A percentile compares a stretch with the other conserved stretches of the same genome.
Evolutionary conservation across 1,140 invertebrate species (phyloP).

Genomic region (Theocolax elegans): DNA sequence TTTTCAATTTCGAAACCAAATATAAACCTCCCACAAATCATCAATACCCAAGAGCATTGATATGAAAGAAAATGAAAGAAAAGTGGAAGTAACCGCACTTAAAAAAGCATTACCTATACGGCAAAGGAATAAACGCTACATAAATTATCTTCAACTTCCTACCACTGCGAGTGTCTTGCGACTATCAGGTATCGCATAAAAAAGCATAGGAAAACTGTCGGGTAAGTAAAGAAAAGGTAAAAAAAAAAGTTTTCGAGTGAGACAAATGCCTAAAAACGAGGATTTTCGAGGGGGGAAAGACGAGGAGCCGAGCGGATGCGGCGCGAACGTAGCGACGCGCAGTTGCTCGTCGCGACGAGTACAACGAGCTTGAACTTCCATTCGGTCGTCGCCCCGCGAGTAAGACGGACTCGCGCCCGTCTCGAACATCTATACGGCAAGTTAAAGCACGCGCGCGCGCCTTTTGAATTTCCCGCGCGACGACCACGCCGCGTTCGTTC

Average conservation of each 20-base stretch:
- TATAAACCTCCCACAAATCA: too few species aligned
- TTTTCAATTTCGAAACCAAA: too few species aligned
- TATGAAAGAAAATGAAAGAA: too few species aligned
- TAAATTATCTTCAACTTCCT: conserved; percentile 1
- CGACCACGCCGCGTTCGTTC: background rate
- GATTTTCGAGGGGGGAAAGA: background rate
- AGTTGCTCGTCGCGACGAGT: background rate
- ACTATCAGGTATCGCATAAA: background rate
- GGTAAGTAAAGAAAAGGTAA: too few species aligned
- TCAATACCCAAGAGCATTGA: too few species aligned
- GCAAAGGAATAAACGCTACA: conserved; percentile 4
- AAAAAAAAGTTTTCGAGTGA: too few species aligned
- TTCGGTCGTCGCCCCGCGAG: conserved; percentile 30
- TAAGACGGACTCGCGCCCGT: background rate
- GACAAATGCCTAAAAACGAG: background rate
- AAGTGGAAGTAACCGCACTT: too few species aligned
- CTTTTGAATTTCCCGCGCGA: conserved; percentile 19
- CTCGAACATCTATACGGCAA: background rate
- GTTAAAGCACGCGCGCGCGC: background rate
- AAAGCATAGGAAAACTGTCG: background rate
- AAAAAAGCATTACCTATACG: too few species aligned
- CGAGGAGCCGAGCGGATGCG: background rate
- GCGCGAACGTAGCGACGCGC: conserved; percentile 16
- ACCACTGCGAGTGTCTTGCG: background rate
- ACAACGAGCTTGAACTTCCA: background rate